Conservation (phyloP, 2,888 invertebrate species). For the Cacoxenus indagator region DNA sequence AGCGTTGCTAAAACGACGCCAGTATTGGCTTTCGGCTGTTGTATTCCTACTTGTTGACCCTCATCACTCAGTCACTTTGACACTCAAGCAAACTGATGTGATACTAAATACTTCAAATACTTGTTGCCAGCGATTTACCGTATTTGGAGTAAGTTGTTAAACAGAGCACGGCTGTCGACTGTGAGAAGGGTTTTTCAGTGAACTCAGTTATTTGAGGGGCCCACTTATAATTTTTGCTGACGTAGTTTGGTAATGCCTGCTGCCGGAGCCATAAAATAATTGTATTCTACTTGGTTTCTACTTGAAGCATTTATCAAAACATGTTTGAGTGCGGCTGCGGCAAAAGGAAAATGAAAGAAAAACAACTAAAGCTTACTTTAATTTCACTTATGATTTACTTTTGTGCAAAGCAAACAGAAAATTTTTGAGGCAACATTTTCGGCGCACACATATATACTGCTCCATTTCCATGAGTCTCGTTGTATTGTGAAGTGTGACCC, state of each 20-base stretch:
- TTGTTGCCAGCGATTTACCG: constrained; percentile 5
- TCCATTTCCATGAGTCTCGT: constrained; percentile 54
- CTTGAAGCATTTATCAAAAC: constrained; percentile 7
- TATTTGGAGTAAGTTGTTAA: background rate
- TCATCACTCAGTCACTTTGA: constrained; percentile 14
- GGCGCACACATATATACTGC: constrained; percentile 20
- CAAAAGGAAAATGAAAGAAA: background rate
- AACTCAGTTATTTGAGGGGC: background rate
- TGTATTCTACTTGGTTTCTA: background rate
- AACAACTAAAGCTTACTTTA: background rate
- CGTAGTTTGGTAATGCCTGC: background rate
- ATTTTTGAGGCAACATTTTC: background rate
- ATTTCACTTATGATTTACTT: constrained; percentile 9
- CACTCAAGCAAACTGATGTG: constrained; percentile 9
- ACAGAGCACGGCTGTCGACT: background rate
- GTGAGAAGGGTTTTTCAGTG: background rate
- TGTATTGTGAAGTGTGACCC: constrained; percentile 41
- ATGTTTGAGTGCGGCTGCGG: background rate
- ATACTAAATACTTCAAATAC: constrained; percentile 16
- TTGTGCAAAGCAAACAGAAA: constrained; percentile 12
- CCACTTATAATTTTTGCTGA: constrained; percentile 1
- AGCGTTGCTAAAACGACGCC: background rate
- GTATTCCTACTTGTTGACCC: constrained; percentile 4
- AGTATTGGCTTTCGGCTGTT: background rate
- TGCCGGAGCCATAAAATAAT: background rate